Evolutionary conservation across 2,888 invertebrate genomes (phyloP).

Genomic region (Drosophila mimetica): DNA sequence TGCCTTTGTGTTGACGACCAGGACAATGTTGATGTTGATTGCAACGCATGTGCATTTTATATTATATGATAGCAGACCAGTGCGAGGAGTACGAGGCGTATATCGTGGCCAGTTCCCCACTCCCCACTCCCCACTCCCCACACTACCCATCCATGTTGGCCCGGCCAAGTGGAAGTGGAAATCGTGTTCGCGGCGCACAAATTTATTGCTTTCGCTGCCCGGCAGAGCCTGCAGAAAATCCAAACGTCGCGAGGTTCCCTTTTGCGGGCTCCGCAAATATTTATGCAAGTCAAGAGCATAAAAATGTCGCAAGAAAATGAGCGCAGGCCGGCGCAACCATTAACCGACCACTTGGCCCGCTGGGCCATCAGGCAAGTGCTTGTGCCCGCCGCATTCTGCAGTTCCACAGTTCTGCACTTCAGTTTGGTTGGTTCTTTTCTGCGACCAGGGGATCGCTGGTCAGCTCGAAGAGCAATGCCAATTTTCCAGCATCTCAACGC

Average conservation of each 20-base stretch:
- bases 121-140: background rate
- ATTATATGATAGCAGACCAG: constrained; percentile 35
- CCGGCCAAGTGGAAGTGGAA: background rate
- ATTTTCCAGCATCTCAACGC: constrained; percentile 36
- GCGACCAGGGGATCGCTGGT: background rate
- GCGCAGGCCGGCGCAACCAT: constrained; percentile 25
- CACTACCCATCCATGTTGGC: background rate
- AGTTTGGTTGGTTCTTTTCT: background rate
- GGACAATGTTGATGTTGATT: constrained; percentile 50
- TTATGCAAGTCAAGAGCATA: constrained; percentile 54
- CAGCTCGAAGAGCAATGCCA: background rate
- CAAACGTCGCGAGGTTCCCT: background rate
- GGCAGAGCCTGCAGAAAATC: constrained; percentile 9
- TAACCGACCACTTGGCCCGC: constrained; percentile 47
- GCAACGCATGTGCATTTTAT: constrained; percentile 48
- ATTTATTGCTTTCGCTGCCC: constrained; percentile 43
- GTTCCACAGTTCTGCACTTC: no score
- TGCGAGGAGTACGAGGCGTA: background rate
- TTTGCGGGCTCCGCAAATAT: constrained; percentile 43
- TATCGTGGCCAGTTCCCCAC: background rate
- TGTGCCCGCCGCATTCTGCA: background rate
- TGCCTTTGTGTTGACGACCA: constrained; percentile 25
- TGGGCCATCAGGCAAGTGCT: constrained; percentile 29
- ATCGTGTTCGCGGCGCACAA: constrained; percentile 29
- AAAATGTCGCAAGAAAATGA: constrained; percentile 47